These are phyloP conservation scores for Lasioglossum pauxillum DNA, from an alignment of 2,888 invertebrate species.

Conservation along the genomic window DNA sequence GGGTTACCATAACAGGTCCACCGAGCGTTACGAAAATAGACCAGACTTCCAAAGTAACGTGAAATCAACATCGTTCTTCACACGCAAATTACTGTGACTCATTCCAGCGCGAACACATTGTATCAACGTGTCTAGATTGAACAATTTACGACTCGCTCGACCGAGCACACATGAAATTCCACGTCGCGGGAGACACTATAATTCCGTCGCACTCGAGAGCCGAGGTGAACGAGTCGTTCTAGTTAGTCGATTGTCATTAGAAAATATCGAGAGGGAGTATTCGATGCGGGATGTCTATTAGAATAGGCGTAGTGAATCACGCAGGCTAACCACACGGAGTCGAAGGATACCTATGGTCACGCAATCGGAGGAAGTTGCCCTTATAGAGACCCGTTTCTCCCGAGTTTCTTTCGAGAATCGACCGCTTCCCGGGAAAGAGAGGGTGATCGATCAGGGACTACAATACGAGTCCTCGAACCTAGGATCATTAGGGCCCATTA, in stretches of 20 bases:
- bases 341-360: constrained; percentile 31
- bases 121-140: constrained; percentile 23
- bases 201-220: constrained; percentile 37
- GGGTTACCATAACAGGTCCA: neutral
- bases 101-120: constrained; percentile 2
- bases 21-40: neutral
- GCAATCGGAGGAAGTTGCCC: constrained; percentile 40
- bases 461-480: constrained; percentile 40
- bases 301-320: constrained; percentile 4
- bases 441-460: constrained; percentile 38
- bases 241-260: constrained; percentile 44
- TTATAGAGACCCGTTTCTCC: constrained; percentile 51
- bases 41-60: neutral
- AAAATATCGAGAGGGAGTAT: constrained; percentile 36
- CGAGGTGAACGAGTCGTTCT: constrained; percentile 48
- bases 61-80: neutral
- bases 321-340: neutral
- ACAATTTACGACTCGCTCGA: constrained; percentile 16
- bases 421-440: constrained; percentile 31
- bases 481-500: constrained; percentile 61
- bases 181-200: constrained; percentile 29
- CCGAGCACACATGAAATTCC: constrained; percentile 26
- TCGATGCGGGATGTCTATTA: constrained; percentile 29
- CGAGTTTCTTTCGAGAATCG: constrained; percentile 34
- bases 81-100: constrained; percentile 34